Percentiles rank a stretch among this genome's conserved stretches.
These are phyloP conservation scores for Cyprinella venusta DNA, from an alignment of 2,797 vertebrate species.

Conservation along the genomic window DNA sequence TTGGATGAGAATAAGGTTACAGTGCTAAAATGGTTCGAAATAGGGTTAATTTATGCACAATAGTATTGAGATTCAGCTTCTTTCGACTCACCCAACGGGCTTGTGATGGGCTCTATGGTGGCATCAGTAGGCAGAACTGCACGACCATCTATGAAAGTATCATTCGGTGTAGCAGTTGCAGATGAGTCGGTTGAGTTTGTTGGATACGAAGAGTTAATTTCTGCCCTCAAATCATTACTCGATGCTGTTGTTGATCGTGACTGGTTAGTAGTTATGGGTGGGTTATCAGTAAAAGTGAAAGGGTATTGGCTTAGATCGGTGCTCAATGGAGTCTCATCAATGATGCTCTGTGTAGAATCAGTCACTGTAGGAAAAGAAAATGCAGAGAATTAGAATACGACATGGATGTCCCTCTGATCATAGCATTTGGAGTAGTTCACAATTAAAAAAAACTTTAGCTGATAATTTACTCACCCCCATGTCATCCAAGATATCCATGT, in stretches of 20 bases:
- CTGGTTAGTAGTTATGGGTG: background rate
- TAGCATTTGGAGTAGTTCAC: background rate
- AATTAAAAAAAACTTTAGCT: no score
- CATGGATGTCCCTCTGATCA: background rate
- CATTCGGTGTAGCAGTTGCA: background rate
- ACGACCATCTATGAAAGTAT: background rate
- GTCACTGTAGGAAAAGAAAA: background rate
- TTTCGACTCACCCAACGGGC: background rate
- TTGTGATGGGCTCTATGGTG: background rate
- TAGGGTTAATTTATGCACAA: background rate
- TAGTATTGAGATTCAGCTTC: background rate
- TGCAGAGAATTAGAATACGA: background rate
- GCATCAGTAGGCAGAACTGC: constrained; percentile 22
- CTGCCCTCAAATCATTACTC: background rate
- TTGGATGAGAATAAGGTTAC: background rate
- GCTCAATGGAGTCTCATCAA: background rate
- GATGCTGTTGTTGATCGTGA: background rate
- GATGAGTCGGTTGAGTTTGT: background rate
- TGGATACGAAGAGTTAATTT: background rate
- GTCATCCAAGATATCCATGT: no score
- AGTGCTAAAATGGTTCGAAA: background rate
- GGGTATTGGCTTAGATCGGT: background rate
- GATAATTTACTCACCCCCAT: no score
- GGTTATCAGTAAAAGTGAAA: background rate
- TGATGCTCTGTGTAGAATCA: background rate